Evolutionary conservation across 2,797 vertebrate species (phyloP).

Genomic region (Poecilia velifera): DNA sequence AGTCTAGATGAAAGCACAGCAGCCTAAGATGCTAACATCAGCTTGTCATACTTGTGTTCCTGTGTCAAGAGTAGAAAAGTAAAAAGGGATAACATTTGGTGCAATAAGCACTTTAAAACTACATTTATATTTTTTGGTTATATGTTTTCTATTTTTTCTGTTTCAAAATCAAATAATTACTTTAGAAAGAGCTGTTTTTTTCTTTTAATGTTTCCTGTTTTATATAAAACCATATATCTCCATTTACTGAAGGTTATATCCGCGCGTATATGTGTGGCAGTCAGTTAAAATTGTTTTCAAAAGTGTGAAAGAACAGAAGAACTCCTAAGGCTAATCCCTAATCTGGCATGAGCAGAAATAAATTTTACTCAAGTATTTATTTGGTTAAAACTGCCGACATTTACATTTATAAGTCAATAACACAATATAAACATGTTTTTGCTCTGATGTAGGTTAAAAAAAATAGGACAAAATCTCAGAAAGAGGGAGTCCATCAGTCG

Average conservation of each 20-base stretch:
- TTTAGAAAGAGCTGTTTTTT: neutral
- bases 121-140: neutral
- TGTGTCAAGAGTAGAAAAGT: neutral
- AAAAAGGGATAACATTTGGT: neutral
- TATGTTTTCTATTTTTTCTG: neutral
- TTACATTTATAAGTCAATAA: neutral
- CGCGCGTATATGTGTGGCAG: neutral
- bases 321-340: neutral
- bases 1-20: neutral
- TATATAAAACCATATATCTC: neutral
- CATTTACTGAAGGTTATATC: neutral
- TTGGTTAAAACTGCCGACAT: neutral
- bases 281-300: neutral
- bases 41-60: neutral
- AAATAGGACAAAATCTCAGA: neutral
- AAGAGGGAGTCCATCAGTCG: neutral
- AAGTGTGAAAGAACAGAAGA: neutral
- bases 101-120: neutral
- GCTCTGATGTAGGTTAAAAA: neutral
- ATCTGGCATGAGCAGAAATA: neutral
- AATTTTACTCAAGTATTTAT: neutral
- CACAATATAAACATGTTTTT: neutral
- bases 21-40: neutral
- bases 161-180: neutral
- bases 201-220: neutral